Base-by-base conservation (phyloP, 2,113 vertebrate species). In the Aspidoscelis tigris region DNA sequence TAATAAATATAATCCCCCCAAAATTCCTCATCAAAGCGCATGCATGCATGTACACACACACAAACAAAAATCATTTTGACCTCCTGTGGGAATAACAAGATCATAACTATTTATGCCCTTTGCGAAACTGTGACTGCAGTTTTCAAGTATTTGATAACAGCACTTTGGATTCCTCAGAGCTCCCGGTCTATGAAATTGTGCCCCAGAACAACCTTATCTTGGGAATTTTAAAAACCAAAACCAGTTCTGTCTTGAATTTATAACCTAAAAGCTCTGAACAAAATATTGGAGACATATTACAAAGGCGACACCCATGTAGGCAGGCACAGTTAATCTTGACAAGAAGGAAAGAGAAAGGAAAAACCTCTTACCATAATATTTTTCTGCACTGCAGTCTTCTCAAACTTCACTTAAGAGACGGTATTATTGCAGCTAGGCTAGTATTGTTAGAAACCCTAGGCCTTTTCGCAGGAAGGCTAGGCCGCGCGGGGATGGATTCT, bases 381-480 rank as follows among this genome's bases (percentile, higher is more conserved):
- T 93, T 92, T 90, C 91, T 94, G 87, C 92, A 91, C 94, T 93
- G 92, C 93, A 91, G 91, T 81, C 90, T 93, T 94, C 91, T 94
- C 93, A 87, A 93, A 94, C 90, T 93, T 93, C 92, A 89, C 82
- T 94, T 94, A 90, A 94, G 89, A 88, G 92, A 86, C 93, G 93
- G 94, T 93, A 94, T 89, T 90, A 92, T 80, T 87, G 88, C 91
- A 93, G 92, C 89, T 93, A 89, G 88, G 87, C 86, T 86, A 81
- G 0, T 86, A 77, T 86, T 91, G 0, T 79, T 93, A 94, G 84
- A 93, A 94, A 94, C 88, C 78, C 81, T 81, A 89, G 66, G 44
- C 33, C 33, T 33, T 33, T 33, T 33, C 33, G 33, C 33, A 33
- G 33, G 33, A 33, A 33, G 33, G 33, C 33, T 33, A 33, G 33